Evolutionary conservation across 2,113 vertebrate genomes (phyloP), one percentile per base, ranked within the genome.

Genomic region (Regulus satrapa): DNA sequence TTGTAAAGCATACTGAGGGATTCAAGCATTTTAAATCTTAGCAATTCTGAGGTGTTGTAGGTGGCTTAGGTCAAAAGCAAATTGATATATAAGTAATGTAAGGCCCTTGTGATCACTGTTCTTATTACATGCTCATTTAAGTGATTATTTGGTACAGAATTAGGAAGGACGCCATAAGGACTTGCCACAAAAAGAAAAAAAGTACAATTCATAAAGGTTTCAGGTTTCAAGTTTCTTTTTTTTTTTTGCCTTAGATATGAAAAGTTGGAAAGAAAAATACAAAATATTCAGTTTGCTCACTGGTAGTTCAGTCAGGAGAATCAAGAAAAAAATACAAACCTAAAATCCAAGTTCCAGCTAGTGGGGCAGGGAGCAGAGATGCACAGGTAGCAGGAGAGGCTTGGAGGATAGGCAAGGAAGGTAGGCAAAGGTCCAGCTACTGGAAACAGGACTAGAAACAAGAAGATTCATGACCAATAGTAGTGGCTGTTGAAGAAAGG

Each of bases 331-430:
- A 1, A 0, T 6, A 8, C 3, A 83, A 69, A 58, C 14, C 5
- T 40, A 29, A 76, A 79, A 34, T 61, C 19, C 25, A 41, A 36
- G 12, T 45, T 62, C 12, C 34, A 41, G 11, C 4, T 64, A 13
- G n/a, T 26, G 23, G 6, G 5, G 2, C 1, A 3, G 48, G 17
- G 18, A 59, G 8, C 7, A 26, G 18, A 38, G 10, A 41, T 26
- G 23, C 48, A 73, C 31, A 72, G 31, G 5, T 6, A 18, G 4
- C n/a, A 48, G 25, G 29, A 49, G 73, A 43, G 5, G 6, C 21
- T 73, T 55, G 24, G 3, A 18, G 21, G 7, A 9, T 15, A 31
- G 17, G 7, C 17, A 61, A 85, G 62, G 36, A 75, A 59, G 17
- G 7, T 14, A 61, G 83, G 62, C n/a, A 75, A 59, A 69, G 16